phyloP scores from a whole-genome alignment of 2,888 invertebrate species.

The Tiliacea citrago region DNA sequence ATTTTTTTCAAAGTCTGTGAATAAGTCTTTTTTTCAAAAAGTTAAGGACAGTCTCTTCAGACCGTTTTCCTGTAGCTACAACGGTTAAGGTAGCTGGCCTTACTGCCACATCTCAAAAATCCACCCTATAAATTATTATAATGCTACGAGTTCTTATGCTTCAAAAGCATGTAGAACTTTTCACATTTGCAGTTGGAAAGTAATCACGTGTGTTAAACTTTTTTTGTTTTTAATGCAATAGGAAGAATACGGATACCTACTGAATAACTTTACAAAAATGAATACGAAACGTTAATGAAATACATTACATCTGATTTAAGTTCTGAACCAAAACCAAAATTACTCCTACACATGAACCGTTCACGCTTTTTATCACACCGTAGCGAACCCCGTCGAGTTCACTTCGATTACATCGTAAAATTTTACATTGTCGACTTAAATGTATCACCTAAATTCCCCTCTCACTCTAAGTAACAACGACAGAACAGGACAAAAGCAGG shows the following conservation, averaged over 20 bases:
- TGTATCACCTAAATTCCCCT: slow-evolving; percentile 74
- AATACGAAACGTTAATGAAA: background rate
- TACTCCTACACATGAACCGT: slow-evolving; percentile 29
- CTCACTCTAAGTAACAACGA: slow-evolving; percentile 65
- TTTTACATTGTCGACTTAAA: slow-evolving; percentile 83
- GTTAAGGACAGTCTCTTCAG: too few relatives aligned
- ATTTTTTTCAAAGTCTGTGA: too few relatives aligned
- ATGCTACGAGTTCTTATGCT: background rate
- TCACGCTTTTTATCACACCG: slow-evolving; percentile 72
- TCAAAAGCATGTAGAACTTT: background rate
- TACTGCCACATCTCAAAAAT: too few relatives aligned
- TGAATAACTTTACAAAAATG: background rate
- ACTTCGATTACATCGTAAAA: slow-evolving; percentile 81
- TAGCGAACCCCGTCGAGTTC: slow-evolving; percentile 60
- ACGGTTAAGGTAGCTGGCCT: too few relatives aligned
- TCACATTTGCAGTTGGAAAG: background rate
- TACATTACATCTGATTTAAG: slow-evolving; percentile 7
- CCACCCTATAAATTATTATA: too few relatives aligned
- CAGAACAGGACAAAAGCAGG: slow-evolving; percentile 68
- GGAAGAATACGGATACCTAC: background rate
- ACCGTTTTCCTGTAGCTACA: too few relatives aligned
- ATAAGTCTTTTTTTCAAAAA: too few relatives aligned
- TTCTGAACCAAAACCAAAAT: slow-evolving; percentile 37
- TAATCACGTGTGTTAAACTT: background rate
- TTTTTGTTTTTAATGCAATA: background rate